phyloP scores from a whole-genome alignment of 1,140 invertebrate species.

The Anastrepha ludens region DNA sequence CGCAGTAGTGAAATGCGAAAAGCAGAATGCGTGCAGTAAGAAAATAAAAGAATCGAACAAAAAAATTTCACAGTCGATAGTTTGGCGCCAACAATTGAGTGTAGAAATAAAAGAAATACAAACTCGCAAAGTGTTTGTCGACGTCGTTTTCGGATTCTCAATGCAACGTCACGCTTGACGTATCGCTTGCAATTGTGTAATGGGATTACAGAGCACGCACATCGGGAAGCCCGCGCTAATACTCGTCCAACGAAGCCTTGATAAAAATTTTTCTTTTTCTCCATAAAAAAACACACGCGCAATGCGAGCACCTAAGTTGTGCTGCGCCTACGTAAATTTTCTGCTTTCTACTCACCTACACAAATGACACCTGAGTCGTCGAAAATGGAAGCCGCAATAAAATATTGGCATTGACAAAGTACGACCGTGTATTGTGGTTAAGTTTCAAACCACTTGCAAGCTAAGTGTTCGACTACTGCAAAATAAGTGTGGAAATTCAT shows the following conservation, averaged over 20 bases:
- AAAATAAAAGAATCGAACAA: neutral
- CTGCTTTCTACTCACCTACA: neutral
- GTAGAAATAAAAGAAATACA: neutral
- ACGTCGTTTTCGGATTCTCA: neutral
- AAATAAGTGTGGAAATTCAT: neutral
- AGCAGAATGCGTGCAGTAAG: neutral
- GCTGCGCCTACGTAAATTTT: neutral
- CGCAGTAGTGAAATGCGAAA: neutral
- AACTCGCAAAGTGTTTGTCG: neutral
- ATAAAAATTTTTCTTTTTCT: slow-evolving; percentile 1
- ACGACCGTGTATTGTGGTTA: neutral
- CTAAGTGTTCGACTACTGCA: neutral
- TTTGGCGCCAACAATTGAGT: neutral
- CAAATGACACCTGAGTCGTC: slow-evolving; percentile 22
- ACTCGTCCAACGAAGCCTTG: neutral
- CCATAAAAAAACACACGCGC: neutral
- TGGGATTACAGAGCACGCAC: slow-evolving; percentile 41
- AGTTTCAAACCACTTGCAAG: neutral
- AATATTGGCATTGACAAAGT: slow-evolving; percentile 25
- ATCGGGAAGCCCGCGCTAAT: neutral
- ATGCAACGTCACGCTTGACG: slow-evolving; percentile 31
- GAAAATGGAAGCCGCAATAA: slow-evolving; percentile 46
- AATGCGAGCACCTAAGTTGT: neutral
- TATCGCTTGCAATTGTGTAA: slow-evolving; percentile 37
- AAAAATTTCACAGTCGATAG: neutral